Evolutionary conservation across 2,797 vertebrate species (phyloP).

Genomic region (Labeo calbasu): DNA sequence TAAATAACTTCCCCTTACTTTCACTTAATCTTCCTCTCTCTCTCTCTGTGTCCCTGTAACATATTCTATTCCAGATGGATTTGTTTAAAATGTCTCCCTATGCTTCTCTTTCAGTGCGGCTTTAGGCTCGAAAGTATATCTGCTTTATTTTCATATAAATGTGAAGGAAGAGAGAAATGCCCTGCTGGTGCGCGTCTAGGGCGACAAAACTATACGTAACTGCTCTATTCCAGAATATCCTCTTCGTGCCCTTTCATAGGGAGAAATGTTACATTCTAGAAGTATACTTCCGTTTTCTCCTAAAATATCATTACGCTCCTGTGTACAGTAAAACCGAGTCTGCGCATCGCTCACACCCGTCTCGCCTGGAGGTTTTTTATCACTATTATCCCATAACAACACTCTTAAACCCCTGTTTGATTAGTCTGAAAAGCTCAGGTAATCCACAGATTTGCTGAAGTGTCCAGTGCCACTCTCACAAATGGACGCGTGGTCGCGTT

Average conservation of each 20-base stretch:
- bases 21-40: conserved; percentile 94
- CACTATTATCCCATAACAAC: conserved; percentile 84
- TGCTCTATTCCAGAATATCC: neutral
- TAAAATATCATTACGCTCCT: conserved; percentile 40
- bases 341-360: conserved; percentile 79
- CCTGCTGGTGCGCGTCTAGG: conserved; percentile 9
- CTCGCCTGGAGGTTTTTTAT: conserved; percentile 77
- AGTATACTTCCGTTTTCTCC: neutral
- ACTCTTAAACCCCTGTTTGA: conserved; percentile 92
- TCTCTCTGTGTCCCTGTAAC: conserved; percentile 66
- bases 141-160: conserved; percentile 88
- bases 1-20: conserved; percentile 98
- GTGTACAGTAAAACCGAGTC: conserved; percentile 71
- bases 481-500: conserved; percentile 56
- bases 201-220: neutral
- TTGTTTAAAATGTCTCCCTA: conserved; percentile 94
- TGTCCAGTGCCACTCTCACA: conserved; percentile 80
- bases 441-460: conserved; percentile 93
- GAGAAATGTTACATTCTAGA: neutral
- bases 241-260: neutral
- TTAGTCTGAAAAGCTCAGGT: conserved; percentile 92
- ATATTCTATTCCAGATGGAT: conserved; percentile 89
- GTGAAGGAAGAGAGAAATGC: conserved; percentile 43
- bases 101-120: conserved; percentile 85
- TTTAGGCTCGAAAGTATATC: conserved; percentile 91